These are phyloP conservation scores for Emydoidea blandingii DNA, from an alignment of 2,797 vertebrate species.

Conservation along the genomic window DNA sequence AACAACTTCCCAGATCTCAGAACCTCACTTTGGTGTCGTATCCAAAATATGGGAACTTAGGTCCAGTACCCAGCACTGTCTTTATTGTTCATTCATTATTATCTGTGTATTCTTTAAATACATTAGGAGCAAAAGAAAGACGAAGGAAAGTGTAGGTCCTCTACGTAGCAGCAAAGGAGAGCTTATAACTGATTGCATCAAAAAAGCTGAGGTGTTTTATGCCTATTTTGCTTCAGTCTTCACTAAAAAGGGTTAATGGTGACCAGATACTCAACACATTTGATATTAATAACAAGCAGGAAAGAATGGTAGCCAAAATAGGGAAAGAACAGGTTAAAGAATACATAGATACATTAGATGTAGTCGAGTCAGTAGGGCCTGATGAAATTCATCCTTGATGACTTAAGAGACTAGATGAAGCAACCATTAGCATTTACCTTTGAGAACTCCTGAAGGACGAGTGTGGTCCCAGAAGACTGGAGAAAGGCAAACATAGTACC, in stretches of 20 bases:
- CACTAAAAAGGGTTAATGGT: background rate
- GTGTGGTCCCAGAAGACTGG: background rate
- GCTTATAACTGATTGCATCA: background rate
- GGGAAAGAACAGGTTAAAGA: background rate
- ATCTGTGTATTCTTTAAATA: background rate
- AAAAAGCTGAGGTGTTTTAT: background rate
- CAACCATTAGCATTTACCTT: background rate
- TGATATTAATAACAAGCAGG: background rate
- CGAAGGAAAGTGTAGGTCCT: background rate
- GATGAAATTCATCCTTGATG: background rate
- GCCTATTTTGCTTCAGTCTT: background rate
- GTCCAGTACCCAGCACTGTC: background rate
- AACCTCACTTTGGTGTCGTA: background rate
- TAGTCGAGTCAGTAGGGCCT: background rate
- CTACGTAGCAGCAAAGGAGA: background rate
- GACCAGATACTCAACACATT: background rate
- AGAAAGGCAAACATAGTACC: background rate
- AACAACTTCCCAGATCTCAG: conserved; percentile 39
- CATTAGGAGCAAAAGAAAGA: background rate
- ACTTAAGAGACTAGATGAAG: background rate
- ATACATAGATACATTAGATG: background rate
- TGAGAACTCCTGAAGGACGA: background rate
- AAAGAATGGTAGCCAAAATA: background rate
- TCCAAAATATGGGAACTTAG: background rate
- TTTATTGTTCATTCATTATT: background rate